These are phyloP conservation scores for Lydus trimaculatus DNA, from an alignment of 2,888 invertebrate genomes.

Conservation along the genomic window DNA sequence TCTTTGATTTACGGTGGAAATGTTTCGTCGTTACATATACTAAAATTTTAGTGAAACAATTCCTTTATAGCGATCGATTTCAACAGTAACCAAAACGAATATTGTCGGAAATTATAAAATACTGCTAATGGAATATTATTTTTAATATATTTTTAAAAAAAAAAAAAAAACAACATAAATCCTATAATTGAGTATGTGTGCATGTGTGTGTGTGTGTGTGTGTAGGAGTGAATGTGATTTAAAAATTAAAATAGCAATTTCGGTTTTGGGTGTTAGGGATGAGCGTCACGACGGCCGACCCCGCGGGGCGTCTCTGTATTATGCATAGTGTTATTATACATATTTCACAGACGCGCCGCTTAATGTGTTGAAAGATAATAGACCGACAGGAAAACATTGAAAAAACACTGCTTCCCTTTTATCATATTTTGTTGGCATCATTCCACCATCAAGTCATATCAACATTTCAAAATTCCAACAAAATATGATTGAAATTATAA, in stretches of 20 bases:
- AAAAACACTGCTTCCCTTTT: constrained; percentile 34
- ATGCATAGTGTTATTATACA: constrained; percentile 57
- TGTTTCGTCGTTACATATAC: background rate
- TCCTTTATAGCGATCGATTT: background rate
- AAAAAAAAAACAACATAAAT: too few relatives aligned
- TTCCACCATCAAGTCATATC: background rate
- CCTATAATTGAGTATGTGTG: background rate
- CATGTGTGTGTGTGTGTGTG: background rate
- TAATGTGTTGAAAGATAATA: constrained; percentile 34
- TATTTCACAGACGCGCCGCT: constrained; percentile 48
- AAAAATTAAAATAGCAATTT: constrained; percentile 31
- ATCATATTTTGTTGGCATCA: constrained; percentile 20
- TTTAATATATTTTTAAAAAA: background rate
- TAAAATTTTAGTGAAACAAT: background rate
- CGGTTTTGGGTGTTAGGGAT: constrained; percentile 33
- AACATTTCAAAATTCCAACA: constrained; percentile 12
- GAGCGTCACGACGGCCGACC: constrained; percentile 27
- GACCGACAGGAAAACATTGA: constrained; percentile 30
- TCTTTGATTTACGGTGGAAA: constrained; percentile 2
- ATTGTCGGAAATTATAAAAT: background rate
- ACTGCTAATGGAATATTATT: background rate
- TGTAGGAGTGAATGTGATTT: constrained; percentile 8
- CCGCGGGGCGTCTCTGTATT: constrained; percentile 46
- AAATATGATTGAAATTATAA: constrained; percentile 10
- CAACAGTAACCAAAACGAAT: background rate